Evolutionary conservation across 2,113 vertebrate species (phyloP).

Genomic region (Ceuthmochares aereus): DNA sequence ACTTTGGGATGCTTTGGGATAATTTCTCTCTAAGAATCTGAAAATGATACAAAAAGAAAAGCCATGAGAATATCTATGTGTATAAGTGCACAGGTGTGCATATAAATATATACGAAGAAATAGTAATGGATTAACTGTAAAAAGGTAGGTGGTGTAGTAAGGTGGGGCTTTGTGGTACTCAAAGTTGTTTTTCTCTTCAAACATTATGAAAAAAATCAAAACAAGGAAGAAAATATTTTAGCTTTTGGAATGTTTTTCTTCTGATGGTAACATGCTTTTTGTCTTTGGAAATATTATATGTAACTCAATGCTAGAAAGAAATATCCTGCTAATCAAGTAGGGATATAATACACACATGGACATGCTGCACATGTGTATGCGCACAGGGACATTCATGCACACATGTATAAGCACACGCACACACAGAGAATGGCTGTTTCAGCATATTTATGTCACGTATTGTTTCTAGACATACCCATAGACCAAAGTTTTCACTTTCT

Average conservation of each 20-base stretch:
- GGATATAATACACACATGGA: background rate
- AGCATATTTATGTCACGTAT: background rate
- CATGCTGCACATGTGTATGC: no score
- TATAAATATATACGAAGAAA: background rate
- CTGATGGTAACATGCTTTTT: rapidly evolving
- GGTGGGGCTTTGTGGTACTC: background rate
- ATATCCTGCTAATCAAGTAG: background rate
- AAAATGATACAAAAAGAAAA: background rate
- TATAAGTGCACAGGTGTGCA: background rate
- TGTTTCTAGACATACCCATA: background rate
- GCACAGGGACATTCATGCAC: no score
- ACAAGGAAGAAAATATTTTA: background rate
- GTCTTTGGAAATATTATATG: background rate
- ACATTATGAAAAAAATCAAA: background rate
- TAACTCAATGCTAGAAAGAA: background rate
- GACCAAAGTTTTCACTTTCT: background rate
- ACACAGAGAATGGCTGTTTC: background rate
- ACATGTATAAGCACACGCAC: no score
- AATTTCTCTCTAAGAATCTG: background rate
- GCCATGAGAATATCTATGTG: background rate
- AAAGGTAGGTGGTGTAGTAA: rapidly evolving
- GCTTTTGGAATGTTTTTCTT: background rate
- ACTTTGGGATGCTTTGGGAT: background rate
- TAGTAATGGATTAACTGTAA: background rate
- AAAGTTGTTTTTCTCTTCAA: background rate